Evolutionary conservation across 2,113 vertebrate genomes (phyloP).

Genomic region (Candoia aspera): DNA sequence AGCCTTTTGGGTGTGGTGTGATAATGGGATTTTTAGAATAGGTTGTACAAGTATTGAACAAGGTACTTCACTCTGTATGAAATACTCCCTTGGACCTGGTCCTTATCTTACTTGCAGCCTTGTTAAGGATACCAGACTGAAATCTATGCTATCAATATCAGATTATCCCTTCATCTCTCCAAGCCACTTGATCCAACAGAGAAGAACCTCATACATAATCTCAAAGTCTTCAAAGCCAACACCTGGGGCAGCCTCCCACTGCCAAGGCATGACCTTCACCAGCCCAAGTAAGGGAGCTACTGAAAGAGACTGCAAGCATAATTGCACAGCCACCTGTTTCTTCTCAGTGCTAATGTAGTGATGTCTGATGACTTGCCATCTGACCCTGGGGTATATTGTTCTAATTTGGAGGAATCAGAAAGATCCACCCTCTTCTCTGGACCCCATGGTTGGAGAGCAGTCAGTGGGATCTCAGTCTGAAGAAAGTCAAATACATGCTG

Average conservation of each 20-base stretch:
- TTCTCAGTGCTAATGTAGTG: background rate
- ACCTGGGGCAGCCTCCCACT: background rate
- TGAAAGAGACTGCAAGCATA: background rate
- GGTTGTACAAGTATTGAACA: background rate
- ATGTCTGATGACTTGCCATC: background rate
- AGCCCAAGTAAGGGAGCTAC: background rate
- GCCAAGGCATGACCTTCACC: background rate
- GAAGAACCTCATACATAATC: background rate
- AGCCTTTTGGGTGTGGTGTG: background rate
- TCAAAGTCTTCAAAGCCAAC: background rate
- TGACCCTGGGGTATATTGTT: background rate
- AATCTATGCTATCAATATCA: background rate
- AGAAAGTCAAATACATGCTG: background rate
- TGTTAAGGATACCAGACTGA: background rate
- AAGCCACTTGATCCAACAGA: background rate
- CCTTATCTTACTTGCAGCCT: background rate
- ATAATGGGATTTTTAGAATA: background rate
- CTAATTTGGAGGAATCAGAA: background rate
- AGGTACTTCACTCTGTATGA: background rate
- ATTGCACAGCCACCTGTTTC: background rate
- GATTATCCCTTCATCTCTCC: background rate
- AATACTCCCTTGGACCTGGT: background rate
- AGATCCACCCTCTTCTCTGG: background rate
- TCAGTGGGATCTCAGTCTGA: background rate
- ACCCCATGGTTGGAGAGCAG: background rate